phyloP scores from a whole-genome alignment of 2,888 invertebrate genomes.

The Microctonus brassicae region DNA sequence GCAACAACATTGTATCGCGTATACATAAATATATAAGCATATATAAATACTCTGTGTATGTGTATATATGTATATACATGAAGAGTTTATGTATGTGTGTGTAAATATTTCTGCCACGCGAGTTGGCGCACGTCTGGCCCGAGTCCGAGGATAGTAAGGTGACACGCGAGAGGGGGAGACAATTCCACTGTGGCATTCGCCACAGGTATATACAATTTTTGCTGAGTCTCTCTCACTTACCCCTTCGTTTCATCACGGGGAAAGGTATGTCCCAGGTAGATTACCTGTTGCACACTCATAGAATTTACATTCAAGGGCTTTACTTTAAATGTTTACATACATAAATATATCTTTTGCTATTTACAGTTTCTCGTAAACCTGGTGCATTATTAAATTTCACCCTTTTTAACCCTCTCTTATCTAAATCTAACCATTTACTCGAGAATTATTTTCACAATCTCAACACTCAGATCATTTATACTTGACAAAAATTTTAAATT shows the following conservation, averaged over 20 bases:
- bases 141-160: background rate
- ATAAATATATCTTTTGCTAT: background rate
- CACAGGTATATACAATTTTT: conserved; percentile 20
- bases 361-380: conserved; percentile 12
- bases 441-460: too few relatives aligned
- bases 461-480: too few relatives aligned
- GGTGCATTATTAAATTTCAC: conserved; percentile 34
- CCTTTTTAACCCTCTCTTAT: conserved; percentile 11
- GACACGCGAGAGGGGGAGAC: background rate
- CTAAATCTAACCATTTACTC: conserved; percentile 14
- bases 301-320: conserved; percentile 37
- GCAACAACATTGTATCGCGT: background rate
- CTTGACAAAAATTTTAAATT: too few relatives aligned
- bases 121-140: conserved; percentile 26
- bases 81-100: background rate
- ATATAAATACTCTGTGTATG: background rate
- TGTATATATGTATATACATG: background rate
- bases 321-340: conserved; percentile 7
- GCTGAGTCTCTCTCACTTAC: background rate
- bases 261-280: conserved; percentile 34
- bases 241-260: background rate
- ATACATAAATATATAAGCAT: background rate
- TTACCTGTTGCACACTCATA: conserved; percentile 43
- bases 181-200: background rate
- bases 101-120: conserved; percentile 36